Evolutionary conservation across 2,888 invertebrate species (phyloP).

Genomic region (Hetaerina titia): DNA sequence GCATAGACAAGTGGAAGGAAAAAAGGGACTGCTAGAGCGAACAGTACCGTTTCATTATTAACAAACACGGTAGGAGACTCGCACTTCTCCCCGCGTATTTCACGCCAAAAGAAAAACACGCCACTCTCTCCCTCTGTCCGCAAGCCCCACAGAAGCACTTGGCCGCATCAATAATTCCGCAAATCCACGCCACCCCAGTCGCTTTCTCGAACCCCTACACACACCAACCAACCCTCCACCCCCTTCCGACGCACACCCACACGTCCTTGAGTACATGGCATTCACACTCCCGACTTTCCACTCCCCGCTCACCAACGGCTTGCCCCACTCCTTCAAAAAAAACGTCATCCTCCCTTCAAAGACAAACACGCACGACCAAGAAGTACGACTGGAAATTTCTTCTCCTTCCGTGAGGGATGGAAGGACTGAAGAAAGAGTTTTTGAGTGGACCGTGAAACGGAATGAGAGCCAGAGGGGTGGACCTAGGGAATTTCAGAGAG

Average conservation of each 20-base stretch:
- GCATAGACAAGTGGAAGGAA: neutral
- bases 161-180: slow-evolving; percentile 38
- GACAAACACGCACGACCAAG: slow-evolving; percentile 47
- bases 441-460: neutral
- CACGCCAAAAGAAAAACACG: slow-evolving; percentile 54
- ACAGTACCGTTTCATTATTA: slow-evolving; percentile 4
- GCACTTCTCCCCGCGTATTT: slow-evolving; percentile 11
- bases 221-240: neutral
- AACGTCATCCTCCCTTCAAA: neutral
- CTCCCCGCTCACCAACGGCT: neutral
- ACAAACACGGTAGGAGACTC: neutral
- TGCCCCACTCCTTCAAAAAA: neutral
- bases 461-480: neutral
- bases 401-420: neutral
- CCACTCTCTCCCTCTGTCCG: slow-evolving; percentile 13
- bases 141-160: slow-evolving; percentile 53
- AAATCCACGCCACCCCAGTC: slow-evolving; percentile 56
- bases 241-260: neutral
- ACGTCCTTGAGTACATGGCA: neutral
- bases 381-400: neutral
- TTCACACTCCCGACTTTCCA: neutral
- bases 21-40: neutral
- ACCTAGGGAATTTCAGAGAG: neutral
- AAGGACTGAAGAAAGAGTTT: neutral
- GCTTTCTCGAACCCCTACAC: neutral